Evolutionary conservation across 2,888 invertebrate species (phyloP).

Genomic region (Sinotaia quadrata): DNA sequence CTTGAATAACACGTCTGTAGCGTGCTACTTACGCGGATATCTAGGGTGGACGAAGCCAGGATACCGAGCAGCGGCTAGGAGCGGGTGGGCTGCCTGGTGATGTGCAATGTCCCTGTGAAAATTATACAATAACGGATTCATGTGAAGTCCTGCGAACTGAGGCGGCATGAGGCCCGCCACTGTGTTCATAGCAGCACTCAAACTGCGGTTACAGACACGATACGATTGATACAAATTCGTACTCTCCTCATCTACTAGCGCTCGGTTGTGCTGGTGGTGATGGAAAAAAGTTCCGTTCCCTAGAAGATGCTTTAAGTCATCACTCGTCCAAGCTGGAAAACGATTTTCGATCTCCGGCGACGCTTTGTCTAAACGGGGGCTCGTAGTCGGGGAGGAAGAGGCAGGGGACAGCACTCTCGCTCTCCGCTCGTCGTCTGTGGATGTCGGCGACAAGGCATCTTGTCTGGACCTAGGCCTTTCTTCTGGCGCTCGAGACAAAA

Average conservation of each 20-base stretch:
- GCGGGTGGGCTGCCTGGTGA: conserved; percentile 30
- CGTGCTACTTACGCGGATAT: conserved; percentile 36
- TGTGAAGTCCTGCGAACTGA: conserved; percentile 28
- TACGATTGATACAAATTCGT: conserved; percentile 35
- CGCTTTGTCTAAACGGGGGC: conserved; percentile 35
- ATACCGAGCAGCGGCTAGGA: conserved; percentile 36
- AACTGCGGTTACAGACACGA: conserved; percentile 37
- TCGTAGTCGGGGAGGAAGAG: conserved; percentile 16
- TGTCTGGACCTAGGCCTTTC: not conserved
- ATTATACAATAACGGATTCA: conserved; percentile 38
- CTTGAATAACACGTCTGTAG: not conserved
- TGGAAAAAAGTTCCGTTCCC: conserved; percentile 24
- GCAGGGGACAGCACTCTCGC: conserved; percentile 13
- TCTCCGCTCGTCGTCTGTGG: conserved; percentile 9
- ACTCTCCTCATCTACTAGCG: conserved; percentile 22
- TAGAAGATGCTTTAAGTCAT: conserved; percentile 39
- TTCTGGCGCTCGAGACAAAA: not conserved
- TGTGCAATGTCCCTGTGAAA: conserved; percentile 35
- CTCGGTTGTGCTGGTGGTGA: conserved; percentile 8
- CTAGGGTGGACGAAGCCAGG: conserved; percentile 40
- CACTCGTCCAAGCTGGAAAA: conserved; percentile 30
- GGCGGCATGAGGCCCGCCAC: conserved; percentile 19
- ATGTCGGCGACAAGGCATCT: conserved; percentile 19
- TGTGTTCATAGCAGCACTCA: conserved; percentile 27
- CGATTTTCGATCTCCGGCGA: conserved; percentile 39